These are phyloP conservation scores for Dendrophyllia cribrosa DNA, from an alignment of 64 coral and sea anemone species.

Conservation along the genomic window DNA sequence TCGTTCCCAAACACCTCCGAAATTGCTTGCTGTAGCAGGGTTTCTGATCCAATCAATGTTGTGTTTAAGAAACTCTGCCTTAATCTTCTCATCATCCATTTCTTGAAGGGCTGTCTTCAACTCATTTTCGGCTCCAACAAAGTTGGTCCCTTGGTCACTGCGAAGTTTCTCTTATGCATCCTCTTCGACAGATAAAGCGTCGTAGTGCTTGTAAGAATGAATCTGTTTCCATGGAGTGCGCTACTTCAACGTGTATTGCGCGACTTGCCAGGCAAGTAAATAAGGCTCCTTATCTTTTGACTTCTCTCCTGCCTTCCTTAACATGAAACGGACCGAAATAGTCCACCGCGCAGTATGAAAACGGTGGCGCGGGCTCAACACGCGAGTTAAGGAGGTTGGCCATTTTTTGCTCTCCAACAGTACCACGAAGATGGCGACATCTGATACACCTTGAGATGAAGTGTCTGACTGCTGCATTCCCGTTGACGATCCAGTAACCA, in stretches of 20 bases:
- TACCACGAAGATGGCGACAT: slow-evolving; percentile 46
- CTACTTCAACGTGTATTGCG: no score
- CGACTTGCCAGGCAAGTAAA: no score
- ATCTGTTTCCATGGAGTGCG: no score
- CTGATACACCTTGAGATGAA: slow-evolving; percentile 56
- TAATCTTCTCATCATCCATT: no score
- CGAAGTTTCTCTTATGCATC: no score
- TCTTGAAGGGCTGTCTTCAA: no score
- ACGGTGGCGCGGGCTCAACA: slow-evolving; percentile 33
- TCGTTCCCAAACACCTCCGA: background rate
- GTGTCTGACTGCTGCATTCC: slow-evolving; percentile 46
- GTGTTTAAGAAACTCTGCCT: slow-evolving; percentile 10
- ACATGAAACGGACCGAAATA: no score
- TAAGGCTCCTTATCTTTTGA: no score
- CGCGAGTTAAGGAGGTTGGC: slow-evolving; percentile 28
- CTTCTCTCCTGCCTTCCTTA: no score
- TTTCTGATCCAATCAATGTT: background rate
- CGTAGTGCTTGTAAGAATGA: background rate
- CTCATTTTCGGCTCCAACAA: no score
- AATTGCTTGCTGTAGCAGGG: background rate
- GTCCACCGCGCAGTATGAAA: slow-evolving; percentile 40
- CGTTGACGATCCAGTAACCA: slow-evolving; percentile 62
- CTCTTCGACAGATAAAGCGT: no score
- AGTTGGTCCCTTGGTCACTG: no score
- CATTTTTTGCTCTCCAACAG: slow-evolving; percentile 58